These are phyloP conservation scores for Cataglyphis altisquamis DNA, from an alignment of 2,888 invertebrate genomes.

Conservation along the genomic window DNA sequence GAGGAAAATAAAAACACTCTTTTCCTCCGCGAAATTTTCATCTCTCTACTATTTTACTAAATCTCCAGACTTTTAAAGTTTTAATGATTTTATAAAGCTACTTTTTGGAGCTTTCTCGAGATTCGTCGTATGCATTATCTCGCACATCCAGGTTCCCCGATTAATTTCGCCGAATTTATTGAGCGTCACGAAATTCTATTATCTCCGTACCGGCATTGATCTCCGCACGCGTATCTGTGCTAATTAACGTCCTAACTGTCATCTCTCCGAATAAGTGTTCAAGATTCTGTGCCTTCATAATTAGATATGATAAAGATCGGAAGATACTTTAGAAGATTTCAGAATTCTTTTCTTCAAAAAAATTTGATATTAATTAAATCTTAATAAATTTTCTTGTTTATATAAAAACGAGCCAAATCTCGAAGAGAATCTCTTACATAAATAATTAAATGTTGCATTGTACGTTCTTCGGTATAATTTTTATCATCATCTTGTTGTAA, in stretches of 20 bases:
- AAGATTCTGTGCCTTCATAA: not conserved
- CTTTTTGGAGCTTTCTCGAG: not conserved
- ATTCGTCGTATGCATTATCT: not conserved
- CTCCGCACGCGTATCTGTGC: slow-evolving; percentile 45
- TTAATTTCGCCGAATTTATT: slow-evolving; percentile 65
- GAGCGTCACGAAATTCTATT: slow-evolving; percentile 65
- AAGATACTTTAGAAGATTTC: too few relatives aligned
- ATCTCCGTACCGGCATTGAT: slow-evolving; percentile 21
- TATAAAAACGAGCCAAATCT: not conserved
- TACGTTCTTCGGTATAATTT: too few relatives aligned
- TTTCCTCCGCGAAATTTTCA: too few relatives aligned
- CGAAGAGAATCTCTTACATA: not conserved
- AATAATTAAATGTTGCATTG: not conserved
- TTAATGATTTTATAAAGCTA: not conserved
- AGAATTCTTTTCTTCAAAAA: not conserved
- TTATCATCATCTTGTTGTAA: not conserved
- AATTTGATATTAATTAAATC: not conserved
- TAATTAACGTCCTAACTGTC: not conserved
- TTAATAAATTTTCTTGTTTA: not conserved
- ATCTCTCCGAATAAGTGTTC: not conserved
- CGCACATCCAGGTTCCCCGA: slow-evolving; percentile 26
- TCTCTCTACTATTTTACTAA: not conserved
- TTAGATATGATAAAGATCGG: not conserved
- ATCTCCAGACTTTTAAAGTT: not conserved
- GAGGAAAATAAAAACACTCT: not conserved